These are phyloP conservation scores for Ambastaia sidthimunki DNA, from an alignment of 2,797 vertebrate genomes.

Conservation along the genomic window DNA sequence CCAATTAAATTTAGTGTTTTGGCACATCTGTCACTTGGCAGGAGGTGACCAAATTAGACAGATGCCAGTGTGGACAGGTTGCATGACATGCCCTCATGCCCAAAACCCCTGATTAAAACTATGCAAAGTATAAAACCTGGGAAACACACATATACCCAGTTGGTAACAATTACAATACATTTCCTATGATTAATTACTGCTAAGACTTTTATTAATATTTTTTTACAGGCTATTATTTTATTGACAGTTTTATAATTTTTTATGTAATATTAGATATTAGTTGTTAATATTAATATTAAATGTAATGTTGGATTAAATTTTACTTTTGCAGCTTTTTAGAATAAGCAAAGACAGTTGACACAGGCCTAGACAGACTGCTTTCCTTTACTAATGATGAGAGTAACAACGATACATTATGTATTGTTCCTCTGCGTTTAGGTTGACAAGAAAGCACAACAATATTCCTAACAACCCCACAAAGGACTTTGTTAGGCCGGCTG, in stretches of 20 bases:
- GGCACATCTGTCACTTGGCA: not conserved
- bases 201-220: no score
- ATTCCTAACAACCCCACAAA: slow-evolving; percentile 39
- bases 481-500: slow-evolving; percentile 51
- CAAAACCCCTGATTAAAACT: not conserved
- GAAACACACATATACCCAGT: not conserved
- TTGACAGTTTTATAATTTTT: no score
- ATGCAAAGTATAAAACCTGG: not conserved
- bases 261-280: no score
- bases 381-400: not conserved
- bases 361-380: not conserved
- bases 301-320: no score
- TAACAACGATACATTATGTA: not conserved
- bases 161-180: no score
- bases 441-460: slow-evolving; percentile 16
- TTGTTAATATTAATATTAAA: no score
- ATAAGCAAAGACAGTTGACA: not conserved
- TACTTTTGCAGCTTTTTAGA: no score
- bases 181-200: no score
- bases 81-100: not conserved
- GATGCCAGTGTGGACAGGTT: not conserved
- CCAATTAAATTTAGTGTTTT: not conserved
- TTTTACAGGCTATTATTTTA: no score
- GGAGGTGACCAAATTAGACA: not conserved
- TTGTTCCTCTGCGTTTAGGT: not conserved